Conservation (phyloP, 2,888 invertebrate genomes). For the Drosophila lacicola region DNA sequence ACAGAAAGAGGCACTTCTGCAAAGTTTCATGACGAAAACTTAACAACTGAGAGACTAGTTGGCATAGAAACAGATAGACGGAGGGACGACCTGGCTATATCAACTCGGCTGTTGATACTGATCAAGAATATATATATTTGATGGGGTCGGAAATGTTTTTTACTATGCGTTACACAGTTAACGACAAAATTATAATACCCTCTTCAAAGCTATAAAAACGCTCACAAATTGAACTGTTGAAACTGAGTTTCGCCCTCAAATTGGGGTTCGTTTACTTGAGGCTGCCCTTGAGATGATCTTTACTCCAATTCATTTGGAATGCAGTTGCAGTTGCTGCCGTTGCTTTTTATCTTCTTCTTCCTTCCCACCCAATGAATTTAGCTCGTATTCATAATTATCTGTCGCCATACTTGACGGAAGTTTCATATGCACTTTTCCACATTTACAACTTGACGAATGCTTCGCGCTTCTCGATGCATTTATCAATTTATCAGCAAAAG, state of each 20-base stretch:
- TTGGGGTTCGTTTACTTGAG: conserved; percentile 17
- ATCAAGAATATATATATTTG: too few relatives aligned
- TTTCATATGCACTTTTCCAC: conserved; percentile 43
- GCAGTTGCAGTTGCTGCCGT: neutral
- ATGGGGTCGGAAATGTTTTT: too few relatives aligned
- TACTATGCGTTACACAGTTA: too few relatives aligned
- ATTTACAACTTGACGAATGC: conserved; percentile 28
- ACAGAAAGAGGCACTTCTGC: too few relatives aligned
- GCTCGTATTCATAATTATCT: conserved; percentile 57
- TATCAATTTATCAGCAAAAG: conserved; percentile 54
- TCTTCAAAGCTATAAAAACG: too few relatives aligned
- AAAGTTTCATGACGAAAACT: too few relatives aligned
- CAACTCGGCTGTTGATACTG: too few relatives aligned
- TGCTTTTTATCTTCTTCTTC: conserved; percentile 30
- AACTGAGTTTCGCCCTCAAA: conserved; percentile 36
- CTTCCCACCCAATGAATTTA: conserved; percentile 20
- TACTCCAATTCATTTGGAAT: conserved; percentile 24
- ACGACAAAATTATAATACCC: neutral
- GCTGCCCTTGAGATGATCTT: conserved; percentile 60
- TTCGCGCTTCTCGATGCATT: conserved; percentile 29
- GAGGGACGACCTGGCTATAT: too few relatives aligned
- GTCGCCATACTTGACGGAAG: conserved; percentile 65
- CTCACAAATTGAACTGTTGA: conserved; percentile 53
- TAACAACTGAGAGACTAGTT: too few relatives aligned
- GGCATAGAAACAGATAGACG: too few relatives aligned